These are phyloP conservation scores for Triops cancriformis DNA, from an alignment of 1,140 invertebrate genomes.

Conservation along the genomic window DNA sequence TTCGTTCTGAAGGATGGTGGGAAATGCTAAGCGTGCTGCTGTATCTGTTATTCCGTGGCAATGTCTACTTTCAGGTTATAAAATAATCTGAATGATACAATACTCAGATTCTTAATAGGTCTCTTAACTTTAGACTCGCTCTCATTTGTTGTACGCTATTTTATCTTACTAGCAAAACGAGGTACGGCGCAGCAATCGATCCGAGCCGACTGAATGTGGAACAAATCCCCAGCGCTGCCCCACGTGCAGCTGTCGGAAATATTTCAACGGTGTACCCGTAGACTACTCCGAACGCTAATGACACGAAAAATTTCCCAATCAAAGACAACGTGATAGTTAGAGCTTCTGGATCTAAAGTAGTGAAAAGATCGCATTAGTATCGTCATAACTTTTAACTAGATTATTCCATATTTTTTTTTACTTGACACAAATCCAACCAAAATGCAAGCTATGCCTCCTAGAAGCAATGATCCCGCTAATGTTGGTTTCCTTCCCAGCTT, in stretches of 20 bases:
- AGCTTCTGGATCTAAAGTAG: constrained; percentile 27
- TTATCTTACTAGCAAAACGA: constrained; percentile 22
- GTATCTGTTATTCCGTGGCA: no score
- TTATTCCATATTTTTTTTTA: background rate
- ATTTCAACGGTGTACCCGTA: constrained; percentile 34
- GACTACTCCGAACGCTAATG: constrained; percentile 38
- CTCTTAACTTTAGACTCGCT: no score
- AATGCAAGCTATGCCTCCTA: constrained; percentile 16
- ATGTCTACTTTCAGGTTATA: no score
- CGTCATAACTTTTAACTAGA: no score
- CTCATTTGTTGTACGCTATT: no score
- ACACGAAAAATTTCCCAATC: constrained; percentile 41
- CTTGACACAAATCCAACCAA: background rate
- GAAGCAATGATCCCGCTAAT: background rate
- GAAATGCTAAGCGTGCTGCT: no score
- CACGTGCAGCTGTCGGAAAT: constrained; percentile 27
- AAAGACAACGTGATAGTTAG: constrained; percentile 34
- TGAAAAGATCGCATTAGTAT: no score
- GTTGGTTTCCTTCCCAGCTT: constrained; percentile 12
- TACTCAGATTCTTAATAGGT: no score
- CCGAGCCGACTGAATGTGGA: constrained; percentile 24
- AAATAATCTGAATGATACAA: no score
- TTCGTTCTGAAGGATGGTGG: no score
- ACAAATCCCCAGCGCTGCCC: constrained; percentile 23
- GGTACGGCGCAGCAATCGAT: constrained; percentile 24